Evolutionary conservation across 2,113 vertebrate species (phyloP).

Genomic region (Prolemur simus): DNA sequence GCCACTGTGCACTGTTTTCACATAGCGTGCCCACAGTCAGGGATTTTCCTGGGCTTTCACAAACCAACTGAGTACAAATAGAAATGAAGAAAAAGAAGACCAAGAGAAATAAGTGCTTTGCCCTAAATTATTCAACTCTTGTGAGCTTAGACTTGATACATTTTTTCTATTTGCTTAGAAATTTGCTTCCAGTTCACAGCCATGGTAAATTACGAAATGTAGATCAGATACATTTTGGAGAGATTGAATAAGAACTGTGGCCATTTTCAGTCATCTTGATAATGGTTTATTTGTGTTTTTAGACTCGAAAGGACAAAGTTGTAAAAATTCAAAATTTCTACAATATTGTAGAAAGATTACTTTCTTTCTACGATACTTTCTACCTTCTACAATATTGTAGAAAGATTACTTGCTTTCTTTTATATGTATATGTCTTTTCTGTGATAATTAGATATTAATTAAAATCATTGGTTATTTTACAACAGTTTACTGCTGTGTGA

Average conservation of each 20-base stretch:
- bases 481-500: not conserved
- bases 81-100: not conserved
- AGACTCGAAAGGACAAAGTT: constrained; percentile 26
- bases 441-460: not conserved
- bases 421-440: not conserved
- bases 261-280: not conserved
- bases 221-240: not conserved
- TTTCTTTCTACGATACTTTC: not conserved
- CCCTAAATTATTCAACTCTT: not conserved
- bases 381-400: not conserved
- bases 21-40: not conserved
- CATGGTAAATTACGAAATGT: constrained; percentile 5
- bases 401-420: not conserved
- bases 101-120: not conserved
- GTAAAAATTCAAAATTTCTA: not conserved
- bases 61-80: not conserved
- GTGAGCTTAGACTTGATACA: not conserved
- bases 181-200: not conserved
- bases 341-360: not conserved
- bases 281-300: not conserved
- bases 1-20: not conserved
- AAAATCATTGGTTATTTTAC: not conserved
- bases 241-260: not conserved
- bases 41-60: not conserved
- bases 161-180: not conserved